Percentiles rank a stretch among this genome's conserved stretches.
phyloP scores from a whole-genome alignment of 2,113 vertebrate genomes.

The Rhinolophus sinicus region DNA sequence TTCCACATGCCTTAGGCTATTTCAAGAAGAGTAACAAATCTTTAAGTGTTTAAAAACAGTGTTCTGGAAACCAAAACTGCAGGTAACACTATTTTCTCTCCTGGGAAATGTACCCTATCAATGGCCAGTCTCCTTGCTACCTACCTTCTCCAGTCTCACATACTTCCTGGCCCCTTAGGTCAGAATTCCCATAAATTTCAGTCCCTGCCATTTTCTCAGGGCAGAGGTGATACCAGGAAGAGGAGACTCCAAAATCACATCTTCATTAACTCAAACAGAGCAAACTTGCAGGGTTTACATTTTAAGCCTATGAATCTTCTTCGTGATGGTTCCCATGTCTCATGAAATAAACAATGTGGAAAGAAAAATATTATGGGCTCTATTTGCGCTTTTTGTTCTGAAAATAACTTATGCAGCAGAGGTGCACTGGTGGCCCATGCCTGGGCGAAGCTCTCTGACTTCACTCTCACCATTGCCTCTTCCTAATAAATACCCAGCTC shows the following conservation, averaged over 20 bases:
- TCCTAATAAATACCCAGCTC: neutral
- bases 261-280: slow-evolving; percentile 73
- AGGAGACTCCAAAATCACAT: slow-evolving; percentile 42
- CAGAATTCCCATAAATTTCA: slow-evolving; percentile 72
- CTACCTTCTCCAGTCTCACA: slow-evolving; percentile 29
- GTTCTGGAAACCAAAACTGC: slow-evolving; percentile 3
- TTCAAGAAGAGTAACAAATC: slow-evolving; percentile 11
- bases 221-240: slow-evolving; percentile 62
- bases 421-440: neutral
- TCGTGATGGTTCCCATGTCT: slow-evolving; percentile 56
- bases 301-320: slow-evolving; percentile 59
- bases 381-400: slow-evolving; percentile 36
- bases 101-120: neutral
- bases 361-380: slow-evolving; percentile 47
- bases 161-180: slow-evolving; percentile 66
- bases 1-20: neutral
- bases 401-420: neutral
- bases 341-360: slow-evolving; percentile 71
- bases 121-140: neutral
- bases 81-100: slow-evolving; percentile 27
- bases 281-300: slow-evolving; percentile 61
- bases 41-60: slow-evolving; percentile 19
- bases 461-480: neutral
- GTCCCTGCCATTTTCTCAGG: slow-evolving; percentile 35
- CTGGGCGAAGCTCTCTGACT: neutral